Percentiles rank a stretch among this genome's conserved stretches.
phyloP scores from a whole-genome alignment of 1,140 invertebrate genomes.

The Belonocnema kinseyi region DNA sequence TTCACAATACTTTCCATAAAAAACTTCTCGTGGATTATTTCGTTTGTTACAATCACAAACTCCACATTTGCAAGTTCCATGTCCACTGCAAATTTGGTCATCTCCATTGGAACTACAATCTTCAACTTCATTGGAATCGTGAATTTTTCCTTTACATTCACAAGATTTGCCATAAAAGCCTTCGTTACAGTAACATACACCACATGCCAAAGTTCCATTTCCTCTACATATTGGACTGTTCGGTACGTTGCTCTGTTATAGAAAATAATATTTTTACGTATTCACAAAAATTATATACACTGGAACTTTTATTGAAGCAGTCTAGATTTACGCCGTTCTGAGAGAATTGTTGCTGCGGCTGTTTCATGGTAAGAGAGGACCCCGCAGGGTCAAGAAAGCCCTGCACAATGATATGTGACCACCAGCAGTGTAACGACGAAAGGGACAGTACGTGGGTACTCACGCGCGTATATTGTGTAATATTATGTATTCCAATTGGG shows the following conservation, averaged over 20 bases:
- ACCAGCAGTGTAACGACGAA: no score
- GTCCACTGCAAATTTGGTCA: conserved; percentile 80
- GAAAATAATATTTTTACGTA: neutral
- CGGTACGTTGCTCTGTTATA: neutral
- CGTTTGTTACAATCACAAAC: conserved; percentile 82
- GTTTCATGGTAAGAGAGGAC: no score
- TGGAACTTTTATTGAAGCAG: neutral
- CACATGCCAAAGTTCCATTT: conserved; percentile 57
- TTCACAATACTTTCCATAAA: conserved; percentile 91
- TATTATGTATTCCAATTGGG: no score
- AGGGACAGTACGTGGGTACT: no score
- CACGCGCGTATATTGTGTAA: no score
- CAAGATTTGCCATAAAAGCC: conserved; percentile 59
- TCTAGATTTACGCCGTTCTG: no score
- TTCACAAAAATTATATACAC: neutral
- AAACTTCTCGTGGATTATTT: conserved; percentile 68
- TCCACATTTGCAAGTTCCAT: conserved; percentile 89
- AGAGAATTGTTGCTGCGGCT: no score
- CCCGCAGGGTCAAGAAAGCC: no score
- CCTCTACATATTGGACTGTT: conserved; percentile 30
- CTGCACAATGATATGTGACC: no score
- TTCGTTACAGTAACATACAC: conserved; percentile 57
- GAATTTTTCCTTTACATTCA: conserved; percentile 15
- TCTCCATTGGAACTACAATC: conserved; percentile 85
- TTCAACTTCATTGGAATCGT: conserved; percentile 66